A percentile compares a stretch with the other conserved stretches of the same genome.
Evolutionary conservation across 2,888 invertebrate species (phyloP).

Genomic region (Agrochola lota): DNA sequence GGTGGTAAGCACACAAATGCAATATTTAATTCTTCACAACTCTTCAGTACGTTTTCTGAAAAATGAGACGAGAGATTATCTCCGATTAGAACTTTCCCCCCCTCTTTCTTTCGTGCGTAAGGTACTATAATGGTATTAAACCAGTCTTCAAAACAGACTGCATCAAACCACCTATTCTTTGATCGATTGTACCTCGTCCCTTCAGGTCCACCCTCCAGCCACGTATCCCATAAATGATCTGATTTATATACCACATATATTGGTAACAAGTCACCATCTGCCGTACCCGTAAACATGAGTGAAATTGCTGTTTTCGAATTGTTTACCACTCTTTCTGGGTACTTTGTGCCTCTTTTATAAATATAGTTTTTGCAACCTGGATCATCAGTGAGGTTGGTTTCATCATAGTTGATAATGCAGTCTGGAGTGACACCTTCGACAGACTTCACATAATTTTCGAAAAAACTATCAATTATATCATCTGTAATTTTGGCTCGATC

Average conservation of each 20-base stretch:
- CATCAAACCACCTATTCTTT: neutral
- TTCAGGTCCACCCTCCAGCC: conserved; percentile 7
- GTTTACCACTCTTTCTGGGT: conserved; percentile 10
- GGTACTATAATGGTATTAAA: conserved; percentile 5
- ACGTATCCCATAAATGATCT: conserved; percentile 8
- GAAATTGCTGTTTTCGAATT: neutral
- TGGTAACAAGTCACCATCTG: conserved; percentile 11
- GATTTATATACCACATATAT: conserved; percentile 1
- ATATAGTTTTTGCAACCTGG: neutral
- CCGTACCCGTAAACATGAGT: conserved; percentile 1
- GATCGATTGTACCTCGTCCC: neutral
- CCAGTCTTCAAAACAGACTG: conserved; percentile 9
- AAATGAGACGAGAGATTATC: conserved; percentile 3
- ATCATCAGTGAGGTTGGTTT: conserved; percentile 1
- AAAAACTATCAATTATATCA: neutral
- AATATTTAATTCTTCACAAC: conserved; percentile 14
- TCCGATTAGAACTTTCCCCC: conserved; percentile 11
- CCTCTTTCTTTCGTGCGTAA: neutral
- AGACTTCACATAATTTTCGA: neutral
- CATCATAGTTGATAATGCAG: neutral
- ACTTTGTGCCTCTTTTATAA: neutral
- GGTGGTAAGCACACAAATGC: conserved; percentile 7
- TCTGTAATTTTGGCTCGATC: neutral
- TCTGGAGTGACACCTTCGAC: conserved; percentile 1
- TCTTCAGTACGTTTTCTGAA: conserved; percentile 17